Percentiles rank a stretch among this genome's conserved stretches.
Conservation (phyloP, 2,797 vertebrate species). For the Furcifer pardalis region DNA sequence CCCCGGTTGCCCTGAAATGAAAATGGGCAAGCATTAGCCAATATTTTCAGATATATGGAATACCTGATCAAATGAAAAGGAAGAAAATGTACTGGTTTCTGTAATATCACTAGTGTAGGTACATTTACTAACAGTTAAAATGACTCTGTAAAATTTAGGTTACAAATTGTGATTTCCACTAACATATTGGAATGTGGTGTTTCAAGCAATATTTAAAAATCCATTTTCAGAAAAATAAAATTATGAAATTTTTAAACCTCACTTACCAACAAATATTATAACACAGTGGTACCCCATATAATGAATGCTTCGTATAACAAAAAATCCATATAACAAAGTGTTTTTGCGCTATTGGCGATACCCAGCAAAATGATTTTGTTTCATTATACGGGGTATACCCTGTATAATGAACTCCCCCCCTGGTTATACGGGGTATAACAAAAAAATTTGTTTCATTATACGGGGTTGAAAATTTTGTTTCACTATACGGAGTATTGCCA, state of each 20-base stretch:
- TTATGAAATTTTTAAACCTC: conserved; percentile 1
- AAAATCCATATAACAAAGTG: too few relatives aligned
- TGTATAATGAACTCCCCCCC: not conserved
- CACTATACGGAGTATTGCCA: too few relatives aligned
- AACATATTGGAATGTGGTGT: not conserved
- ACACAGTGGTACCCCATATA: too few relatives aligned
- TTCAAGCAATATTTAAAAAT: conserved; percentile 37
- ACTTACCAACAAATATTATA: not conserved
- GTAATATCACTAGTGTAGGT: not conserved
- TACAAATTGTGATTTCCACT: conserved; percentile 23
- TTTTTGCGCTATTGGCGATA: too few relatives aligned
- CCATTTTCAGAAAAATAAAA: conserved; percentile 19
- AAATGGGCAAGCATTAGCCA: conserved; percentile 39
- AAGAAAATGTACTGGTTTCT: not conserved
- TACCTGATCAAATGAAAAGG: not conserved
- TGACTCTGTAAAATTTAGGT: conserved; percentile 42
- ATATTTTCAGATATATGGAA: not conserved
- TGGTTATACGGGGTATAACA: too few relatives aligned
- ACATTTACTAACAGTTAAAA: not conserved
- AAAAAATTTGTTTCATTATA: too few relatives aligned
- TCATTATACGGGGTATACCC: too few relatives aligned
- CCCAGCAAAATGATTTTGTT: too few relatives aligned
- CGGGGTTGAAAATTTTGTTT: too few relatives aligned
- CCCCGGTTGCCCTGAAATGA: conserved; percentile 84
- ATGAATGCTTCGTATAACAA: too few relatives aligned